A percentile compares a stretch with the other conserved stretches of the same genome.
These are phyloP conservation scores for Microplitis mediator DNA, from an alignment of 1,140 invertebrate genomes.

Conservation along the genomic window DNA sequence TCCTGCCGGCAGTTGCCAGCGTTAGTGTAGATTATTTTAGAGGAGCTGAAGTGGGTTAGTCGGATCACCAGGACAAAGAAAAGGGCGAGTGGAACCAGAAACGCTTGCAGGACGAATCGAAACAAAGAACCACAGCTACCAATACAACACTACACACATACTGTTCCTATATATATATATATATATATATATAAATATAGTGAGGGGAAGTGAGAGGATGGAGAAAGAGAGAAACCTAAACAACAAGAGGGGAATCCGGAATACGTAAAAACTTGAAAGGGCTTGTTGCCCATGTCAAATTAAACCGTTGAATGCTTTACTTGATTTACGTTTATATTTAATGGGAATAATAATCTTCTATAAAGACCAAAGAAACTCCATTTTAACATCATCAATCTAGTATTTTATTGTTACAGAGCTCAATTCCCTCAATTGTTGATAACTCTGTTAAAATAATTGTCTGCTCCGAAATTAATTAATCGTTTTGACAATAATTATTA, in stretches of 20 bases:
- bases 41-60: slow-evolving; percentile 50
- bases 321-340: slow-evolving; percentile 8
- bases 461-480: no score
- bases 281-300: slow-evolving; percentile 28
- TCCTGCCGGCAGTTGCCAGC: slow-evolving; percentile 15
- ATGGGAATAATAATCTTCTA: slow-evolving; percentile 4
- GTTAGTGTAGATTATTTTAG: slow-evolving; percentile 38
- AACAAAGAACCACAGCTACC: slow-evolving; percentile 38
- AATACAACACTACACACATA: not conserved
- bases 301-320: not conserved
- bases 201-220: slow-evolving; percentile 17
- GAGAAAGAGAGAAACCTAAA: not conserved
- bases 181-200: not conserved
- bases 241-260: not conserved
- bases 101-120: slow-evolving; percentile 40
- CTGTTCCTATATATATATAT: not conserved
- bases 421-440: not conserved
- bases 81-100: not conserved
- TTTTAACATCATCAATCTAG: not conserved
- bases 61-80: slow-evolving; percentile 25
- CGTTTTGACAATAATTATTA: not conserved
- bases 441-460: not conserved
- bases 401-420: not conserved
- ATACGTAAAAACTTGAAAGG: slow-evolving; percentile 5
- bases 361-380: slow-evolving; percentile 21